Evolutionary conservation across 2,113 vertebrate genomes (phyloP), one percentile per base, ranked within the genome.

Genomic region (Oncorhynchus keta): DNA sequence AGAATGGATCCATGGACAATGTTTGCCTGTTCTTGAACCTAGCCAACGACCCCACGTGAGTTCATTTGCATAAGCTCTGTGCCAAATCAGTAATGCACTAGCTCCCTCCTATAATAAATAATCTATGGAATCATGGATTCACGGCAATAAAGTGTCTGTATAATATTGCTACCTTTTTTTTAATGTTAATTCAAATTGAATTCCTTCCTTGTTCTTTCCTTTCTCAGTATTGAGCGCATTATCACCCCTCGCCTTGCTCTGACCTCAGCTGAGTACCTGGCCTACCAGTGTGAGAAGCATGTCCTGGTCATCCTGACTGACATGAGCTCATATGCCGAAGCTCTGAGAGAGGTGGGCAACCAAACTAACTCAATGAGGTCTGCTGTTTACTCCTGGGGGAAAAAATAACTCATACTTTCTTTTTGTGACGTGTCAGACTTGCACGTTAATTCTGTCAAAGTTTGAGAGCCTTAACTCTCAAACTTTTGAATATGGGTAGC

Each of bases 1-100:
- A 95, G 79, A 95, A 95, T 20, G 94, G 94, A 32, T 95, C 94
- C 28, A 95, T 95, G 94, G 94, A 95, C 88, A 95, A 95, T 9
- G 94, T 95, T 66, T 95, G 94, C 77, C 89, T 95, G n/a, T 95
- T 95, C 79, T 79, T 95, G 48, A 95, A 95, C 82, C 86, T 95
- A 85, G 94, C 94, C 79, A 95, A 95, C 13, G 94, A 95, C 73
- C 94, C 48, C 0, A 70, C 68, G 68, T 70, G 45, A 51, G 68
- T 83, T 64, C 2, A 39, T 39, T 4, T 24, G 59, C 13, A 55
- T 22, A 18, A 68, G 13, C 11, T 20, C 11, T 30, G 26, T 13
- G 57, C 51, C 11, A 32, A n/a, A 45, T 48, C 30, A 20, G 32
- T 7, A 39, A 68, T 68, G 39, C 39, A 39, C 66, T 35, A 68